Evolutionary conservation across 2,797 vertebrate genomes (phyloP).

Genomic region (Alca torda): DNA sequence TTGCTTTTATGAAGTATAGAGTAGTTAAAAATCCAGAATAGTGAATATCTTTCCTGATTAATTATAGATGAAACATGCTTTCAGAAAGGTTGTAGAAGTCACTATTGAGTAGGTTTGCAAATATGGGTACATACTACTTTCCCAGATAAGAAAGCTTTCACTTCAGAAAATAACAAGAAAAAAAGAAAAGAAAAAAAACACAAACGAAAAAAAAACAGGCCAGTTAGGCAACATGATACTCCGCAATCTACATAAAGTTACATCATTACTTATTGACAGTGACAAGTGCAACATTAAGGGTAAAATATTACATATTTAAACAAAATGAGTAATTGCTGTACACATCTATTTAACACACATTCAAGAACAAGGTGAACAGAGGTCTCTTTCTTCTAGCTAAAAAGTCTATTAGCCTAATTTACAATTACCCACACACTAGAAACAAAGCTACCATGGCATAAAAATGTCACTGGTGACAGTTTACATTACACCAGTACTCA

Average conservation of each 20-base stretch:
- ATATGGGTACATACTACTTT: neutral
- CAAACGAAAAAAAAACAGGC: neutral
- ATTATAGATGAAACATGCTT: neutral
- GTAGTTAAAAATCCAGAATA: neutral
- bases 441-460: conserved; percentile 43
- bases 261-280: neutral
- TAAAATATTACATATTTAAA: conserved; percentile 16
- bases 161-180: neutral
- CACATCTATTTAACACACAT: neutral
- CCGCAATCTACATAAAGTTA: neutral
- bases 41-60: neutral
- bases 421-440: conserved; percentile 33
- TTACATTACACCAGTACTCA: neutral
- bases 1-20: neutral
- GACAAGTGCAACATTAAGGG: neutral
- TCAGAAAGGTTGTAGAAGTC: neutral
- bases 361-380: conserved; percentile 5
- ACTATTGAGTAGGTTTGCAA: neutral
- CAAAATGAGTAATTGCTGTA: conserved; percentile 4
- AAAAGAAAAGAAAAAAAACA: neutral
- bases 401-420: conserved; percentile 47
- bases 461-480: conserved; percentile 36
- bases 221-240: neutral
- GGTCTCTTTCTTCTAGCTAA: neutral
- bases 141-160: neutral